Conservation (phyloP, 2,888 invertebrate species). For the Cryptus viduatorius region DNA sequence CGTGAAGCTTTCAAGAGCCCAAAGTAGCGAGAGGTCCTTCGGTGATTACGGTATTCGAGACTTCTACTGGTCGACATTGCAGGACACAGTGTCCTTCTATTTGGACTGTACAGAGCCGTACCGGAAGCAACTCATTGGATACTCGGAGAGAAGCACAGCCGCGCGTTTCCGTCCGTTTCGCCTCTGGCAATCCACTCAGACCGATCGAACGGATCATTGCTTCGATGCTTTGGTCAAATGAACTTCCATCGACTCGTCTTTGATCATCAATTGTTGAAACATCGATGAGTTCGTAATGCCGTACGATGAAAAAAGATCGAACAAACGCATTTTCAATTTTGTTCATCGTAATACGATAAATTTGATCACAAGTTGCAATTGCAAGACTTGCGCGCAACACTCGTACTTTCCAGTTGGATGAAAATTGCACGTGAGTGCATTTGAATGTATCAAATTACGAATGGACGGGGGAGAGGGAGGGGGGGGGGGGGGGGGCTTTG, state of each 20-base stretch:
- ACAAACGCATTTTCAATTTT: neutral
- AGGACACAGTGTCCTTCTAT: constrained; percentile 7
- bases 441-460: neutral
- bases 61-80: constrained; percentile 13
- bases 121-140: constrained; percentile 4
- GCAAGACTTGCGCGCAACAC: neutral
- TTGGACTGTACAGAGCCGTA: constrained; percentile 24
- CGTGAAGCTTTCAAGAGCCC: constrained; percentile 9
- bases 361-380: neutral
- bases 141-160: constrained; percentile 18
- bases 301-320: neutral
- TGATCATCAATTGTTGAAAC: constrained; percentile 28
- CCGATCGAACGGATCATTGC: constrained; percentile 43
- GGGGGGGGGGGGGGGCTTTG: too few species aligned
- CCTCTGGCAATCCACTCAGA: constrained; percentile 36
- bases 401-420: neutral
- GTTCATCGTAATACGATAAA: too few species aligned
- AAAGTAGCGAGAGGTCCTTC: constrained; percentile 54
- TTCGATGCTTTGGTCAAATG: constrained; percentile 17
- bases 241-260: constrained; percentile 1
- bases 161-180: constrained; percentile 21
- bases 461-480: too few species aligned
- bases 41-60: constrained; percentile 48
- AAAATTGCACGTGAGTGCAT: neutral
- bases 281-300: constrained; percentile 11